These are phyloP conservation scores for Coboldia fuscipes DNA, from an alignment of 1,140 invertebrate species.

Conservation along the genomic window DNA sequence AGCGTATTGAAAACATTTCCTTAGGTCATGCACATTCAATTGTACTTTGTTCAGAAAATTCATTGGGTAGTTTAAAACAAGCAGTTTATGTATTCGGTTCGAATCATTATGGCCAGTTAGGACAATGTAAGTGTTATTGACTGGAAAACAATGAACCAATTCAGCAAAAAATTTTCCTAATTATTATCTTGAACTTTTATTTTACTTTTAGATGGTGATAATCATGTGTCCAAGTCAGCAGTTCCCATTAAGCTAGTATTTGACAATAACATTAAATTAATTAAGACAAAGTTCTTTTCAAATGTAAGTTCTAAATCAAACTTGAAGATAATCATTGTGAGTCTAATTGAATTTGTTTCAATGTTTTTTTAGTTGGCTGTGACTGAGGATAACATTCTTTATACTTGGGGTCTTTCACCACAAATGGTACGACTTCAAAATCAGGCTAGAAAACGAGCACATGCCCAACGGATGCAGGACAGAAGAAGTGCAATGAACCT, in stretches of 20 bases:
- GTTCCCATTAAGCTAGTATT: constrained; percentile 29
- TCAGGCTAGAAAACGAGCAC: constrained; percentile 33
- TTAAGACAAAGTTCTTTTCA: constrained; percentile 61
- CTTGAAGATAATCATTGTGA: too few relatives aligned
- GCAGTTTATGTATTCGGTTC: constrained; percentile 54
- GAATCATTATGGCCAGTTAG: constrained; percentile 58
- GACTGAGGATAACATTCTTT: constrained; percentile 39
- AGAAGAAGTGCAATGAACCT: neutral
- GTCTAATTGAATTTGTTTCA: too few relatives aligned
- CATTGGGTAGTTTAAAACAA: constrained; percentile 21
- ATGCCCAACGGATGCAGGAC: constrained; percentile 16
- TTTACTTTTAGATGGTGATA: too few relatives aligned
- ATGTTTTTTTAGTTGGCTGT: constrained; percentile 38
- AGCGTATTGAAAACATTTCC: constrained; percentile 29
- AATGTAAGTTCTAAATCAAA: constrained; percentile 46
- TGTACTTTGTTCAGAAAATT: constrained; percentile 22
- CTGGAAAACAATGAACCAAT: too few relatives aligned
- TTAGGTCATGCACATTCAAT: constrained; percentile 59
- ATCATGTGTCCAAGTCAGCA: too few relatives aligned
- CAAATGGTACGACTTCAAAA: constrained; percentile 46
- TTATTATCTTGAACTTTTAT: too few relatives aligned
- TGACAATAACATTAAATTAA: constrained; percentile 32
- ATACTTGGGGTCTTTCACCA: constrained; percentile 58
- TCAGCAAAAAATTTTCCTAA: too few relatives aligned
- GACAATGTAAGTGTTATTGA: constrained; percentile 27